phyloP scores from a whole-genome alignment of 2,797 vertebrate species.

The Cynopterus sphinx region DNA sequence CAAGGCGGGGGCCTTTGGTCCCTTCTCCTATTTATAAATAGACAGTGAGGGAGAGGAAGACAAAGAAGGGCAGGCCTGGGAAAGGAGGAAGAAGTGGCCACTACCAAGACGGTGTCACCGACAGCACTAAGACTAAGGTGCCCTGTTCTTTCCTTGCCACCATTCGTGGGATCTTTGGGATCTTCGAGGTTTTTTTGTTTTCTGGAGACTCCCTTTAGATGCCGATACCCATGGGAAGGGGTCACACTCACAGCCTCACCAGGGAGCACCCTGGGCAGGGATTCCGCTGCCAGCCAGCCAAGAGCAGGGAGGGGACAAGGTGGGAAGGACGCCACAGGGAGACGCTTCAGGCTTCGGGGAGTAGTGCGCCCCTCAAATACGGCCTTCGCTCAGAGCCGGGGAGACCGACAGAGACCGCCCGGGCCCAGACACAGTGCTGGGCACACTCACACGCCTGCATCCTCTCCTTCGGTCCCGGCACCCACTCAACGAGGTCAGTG shows the following conservation, averaged over 20 bases:
- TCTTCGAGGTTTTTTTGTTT: not conserved
- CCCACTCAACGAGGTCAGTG: not conserved
- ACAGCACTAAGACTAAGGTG: not conserved
- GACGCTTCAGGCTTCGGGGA: not conserved
- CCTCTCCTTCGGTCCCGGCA: not conserved
- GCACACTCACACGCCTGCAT: fast-evolving
- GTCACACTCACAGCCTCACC: not conserved
- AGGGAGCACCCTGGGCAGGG: not conserved
- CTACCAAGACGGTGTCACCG: not conserved
- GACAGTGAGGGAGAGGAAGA: conserved; percentile 24
- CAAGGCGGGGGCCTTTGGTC: not conserved
- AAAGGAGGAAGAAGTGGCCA: not conserved
- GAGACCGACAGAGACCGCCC: fast-evolving
- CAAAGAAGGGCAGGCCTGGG: not conserved
- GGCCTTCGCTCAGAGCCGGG: not conserved
- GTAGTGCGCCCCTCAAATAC: not conserved
- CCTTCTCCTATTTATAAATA: conserved; percentile 66
- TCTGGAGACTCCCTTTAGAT: not conserved
- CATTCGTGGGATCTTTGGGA: not conserved
- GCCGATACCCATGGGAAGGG: not conserved
- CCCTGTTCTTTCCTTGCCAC: not conserved
- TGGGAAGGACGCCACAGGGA: not conserved
- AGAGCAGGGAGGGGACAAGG: not conserved
- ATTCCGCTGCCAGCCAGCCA: not conserved
- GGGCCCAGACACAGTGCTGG: not conserved